Evolutionary conservation across 2,888 invertebrate genomes (phyloP), one percentile per base, ranked within the genome.

Genomic region (Thelaira solivaga): DNA sequence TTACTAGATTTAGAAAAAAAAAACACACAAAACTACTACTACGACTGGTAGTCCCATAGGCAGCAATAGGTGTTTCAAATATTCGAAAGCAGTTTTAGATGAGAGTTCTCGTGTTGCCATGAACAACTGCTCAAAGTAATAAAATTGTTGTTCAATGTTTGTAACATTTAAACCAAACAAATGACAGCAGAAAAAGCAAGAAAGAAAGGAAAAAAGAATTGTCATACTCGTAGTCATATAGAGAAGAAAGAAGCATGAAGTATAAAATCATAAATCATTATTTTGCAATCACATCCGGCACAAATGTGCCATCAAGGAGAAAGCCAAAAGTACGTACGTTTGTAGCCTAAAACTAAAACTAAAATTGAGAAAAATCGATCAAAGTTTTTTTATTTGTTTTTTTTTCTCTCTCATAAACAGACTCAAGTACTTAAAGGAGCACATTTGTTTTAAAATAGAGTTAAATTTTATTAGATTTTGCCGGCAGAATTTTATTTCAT

Each of bases 261-360:
- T 76, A 81, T 80, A 79, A 82, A 81, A 82, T 82, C 82, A 83
- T 83, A 83, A 83, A 83, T 83, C 83, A 83, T 83, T 83, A 82
- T 82, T 83, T 80, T 82, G 82, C 82, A 83, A 83, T 83, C 82
- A 82, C 80, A 81, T 77, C 76, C 81, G 76, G 73, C 78, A 78
- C 73, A 78, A 78, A 78, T 78, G 78, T 78, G 73, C 69, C 59
- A 78, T 78, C 78, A 69, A 78, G 68, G 73, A 69, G 68, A 45
- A 74, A 78, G 69, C 64, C 73, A 73, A 73, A 49, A 59, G 68
- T 57, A 69, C 43, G 65, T 39, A 26, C 31, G 16, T 47, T 69
- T n/a, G n/a, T n/a, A n/a, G n/a, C n/a, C n/a, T n/a, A n/a, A n/a
- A 16, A 71, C 45, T 10, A 39, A 45, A 34, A 43, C n/a, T 8